phyloP scores from a whole-genome alignment of 2,888 invertebrate species.

The Gnatocerus cornutus region DNA sequence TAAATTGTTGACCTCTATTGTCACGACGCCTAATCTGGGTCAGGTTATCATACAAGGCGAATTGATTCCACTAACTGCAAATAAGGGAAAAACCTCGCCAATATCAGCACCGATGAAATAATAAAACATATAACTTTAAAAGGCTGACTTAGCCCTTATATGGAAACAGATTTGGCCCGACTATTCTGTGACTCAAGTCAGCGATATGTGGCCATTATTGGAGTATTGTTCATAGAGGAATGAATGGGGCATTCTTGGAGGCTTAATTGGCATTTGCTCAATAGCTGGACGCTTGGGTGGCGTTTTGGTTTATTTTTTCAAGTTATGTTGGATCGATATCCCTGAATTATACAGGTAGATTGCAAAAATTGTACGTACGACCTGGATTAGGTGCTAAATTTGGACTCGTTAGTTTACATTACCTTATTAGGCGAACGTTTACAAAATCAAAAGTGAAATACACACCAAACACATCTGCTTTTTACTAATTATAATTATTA shows the following conservation, averaged over 20 bases:
- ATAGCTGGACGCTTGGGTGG: no score
- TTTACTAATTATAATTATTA: no score
- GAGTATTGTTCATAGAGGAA: slow-evolving; percentile 14
- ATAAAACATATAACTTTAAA: slow-evolving; percentile 17
- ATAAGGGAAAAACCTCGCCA: slow-evolving; percentile 40
- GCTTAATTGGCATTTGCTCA: background rate
- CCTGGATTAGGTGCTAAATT: no score
- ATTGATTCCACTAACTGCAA: slow-evolving; percentile 21
- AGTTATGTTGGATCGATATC: no score
- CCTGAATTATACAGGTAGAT: no score
- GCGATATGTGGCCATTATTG: slow-evolving; percentile 14
- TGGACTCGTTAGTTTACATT: no score
- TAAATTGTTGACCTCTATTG: slow-evolving; percentile 31
- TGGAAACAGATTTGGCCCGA: slow-evolving; percentile 24
- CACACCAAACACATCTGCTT: no score
- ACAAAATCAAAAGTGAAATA: no score
- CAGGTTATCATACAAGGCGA: slow-evolving; percentile 38
- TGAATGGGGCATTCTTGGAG: slow-evolving; percentile 6
- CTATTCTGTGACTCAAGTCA: slow-evolving; percentile 16
- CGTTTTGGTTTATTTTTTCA: no score
- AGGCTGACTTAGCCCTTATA: slow-evolving; percentile 29
- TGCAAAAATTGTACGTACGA: no score
- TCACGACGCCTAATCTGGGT: slow-evolving; percentile 31
- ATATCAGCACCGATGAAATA: slow-evolving; percentile 31
- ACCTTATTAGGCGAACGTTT: no score